A percentile compares a stretch with the other conserved stretches of the same genome.
Conservation (phyloP, 2,113 vertebrate species). For the Pardalotus punctatus region DNA sequence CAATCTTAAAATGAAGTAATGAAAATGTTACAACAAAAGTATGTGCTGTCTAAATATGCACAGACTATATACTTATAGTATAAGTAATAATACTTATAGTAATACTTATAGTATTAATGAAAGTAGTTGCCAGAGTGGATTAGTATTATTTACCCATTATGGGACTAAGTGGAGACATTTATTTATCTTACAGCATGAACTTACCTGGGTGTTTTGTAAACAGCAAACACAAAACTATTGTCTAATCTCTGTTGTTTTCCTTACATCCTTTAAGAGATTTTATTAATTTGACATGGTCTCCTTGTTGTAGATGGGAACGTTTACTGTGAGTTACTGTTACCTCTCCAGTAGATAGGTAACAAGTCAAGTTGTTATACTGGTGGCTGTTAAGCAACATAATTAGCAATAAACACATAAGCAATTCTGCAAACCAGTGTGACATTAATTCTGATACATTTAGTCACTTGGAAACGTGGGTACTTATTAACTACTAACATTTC, state of each 20-base stretch:
- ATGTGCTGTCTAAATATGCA: background rate
- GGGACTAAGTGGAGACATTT: background rate
- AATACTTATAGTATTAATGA: background rate
- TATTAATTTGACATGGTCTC: background rate
- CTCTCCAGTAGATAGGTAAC: background rate
- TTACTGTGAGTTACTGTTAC: background rate
- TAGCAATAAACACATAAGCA: background rate
- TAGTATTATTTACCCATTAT: background rate
- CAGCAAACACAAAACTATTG: background rate
- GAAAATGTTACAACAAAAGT: background rate
- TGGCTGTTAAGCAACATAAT: slow-evolving; percentile 18
- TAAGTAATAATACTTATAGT: too few relatives aligned
- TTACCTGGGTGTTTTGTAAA: background rate
- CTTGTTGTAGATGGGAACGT: background rate
- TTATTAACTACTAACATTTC: slow-evolving; percentile 56
- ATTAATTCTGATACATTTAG: slow-evolving; percentile 30
- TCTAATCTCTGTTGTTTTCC: background rate
- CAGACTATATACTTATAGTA: background rate
- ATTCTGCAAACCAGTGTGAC: background rate
- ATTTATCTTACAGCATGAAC: background rate
- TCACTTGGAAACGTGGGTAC: slow-evolving; percentile 38
- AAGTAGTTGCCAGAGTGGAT: background rate
- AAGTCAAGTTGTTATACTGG: background rate
- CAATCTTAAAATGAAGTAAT: background rate
- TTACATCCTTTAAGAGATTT: background rate